Percentiles rank a stretch among this genome's conserved stretches.
Conservation (phyloP, 2,113 vertebrate species). For the Cinclus cinclus region DNA sequence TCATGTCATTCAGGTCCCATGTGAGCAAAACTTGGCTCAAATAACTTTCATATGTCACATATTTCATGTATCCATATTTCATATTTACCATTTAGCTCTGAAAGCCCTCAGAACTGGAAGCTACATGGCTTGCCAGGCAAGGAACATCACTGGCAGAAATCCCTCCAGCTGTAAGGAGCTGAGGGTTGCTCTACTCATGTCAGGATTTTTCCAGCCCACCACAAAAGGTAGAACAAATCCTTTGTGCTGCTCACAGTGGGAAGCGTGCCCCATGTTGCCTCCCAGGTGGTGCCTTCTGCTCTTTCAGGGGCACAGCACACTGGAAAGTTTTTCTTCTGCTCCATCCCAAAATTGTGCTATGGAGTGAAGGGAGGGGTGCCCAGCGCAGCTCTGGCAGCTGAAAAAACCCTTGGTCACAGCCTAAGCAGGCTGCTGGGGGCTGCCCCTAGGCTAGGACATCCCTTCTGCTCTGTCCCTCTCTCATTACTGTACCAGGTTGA, state of each 20-base stretch:
- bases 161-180: neutral
- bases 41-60: neutral
- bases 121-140: neutral
- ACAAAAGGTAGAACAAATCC: neutral
- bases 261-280: accelerated
- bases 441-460: accelerated
- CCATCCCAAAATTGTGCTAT: accelerated
- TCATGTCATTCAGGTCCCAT: neutral
- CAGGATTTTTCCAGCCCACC: neutral
- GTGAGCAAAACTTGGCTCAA: neutral
- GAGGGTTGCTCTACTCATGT: accelerated
- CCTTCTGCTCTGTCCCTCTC: neutral
- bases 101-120: neutral
- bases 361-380: accelerated
- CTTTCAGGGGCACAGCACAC: neutral
- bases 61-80: neutral
- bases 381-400: neutral
- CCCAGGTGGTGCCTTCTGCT: neutral
- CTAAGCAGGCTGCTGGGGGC: neutral
- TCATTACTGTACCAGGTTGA: neutral
- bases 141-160: neutral
- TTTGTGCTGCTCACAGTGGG: neutral
- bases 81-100: neutral
- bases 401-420: neutral
- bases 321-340: neutral